phyloP scores from a whole-genome alignment of 2,113 vertebrate genomes.

The Barnardius zonarius region DNA sequence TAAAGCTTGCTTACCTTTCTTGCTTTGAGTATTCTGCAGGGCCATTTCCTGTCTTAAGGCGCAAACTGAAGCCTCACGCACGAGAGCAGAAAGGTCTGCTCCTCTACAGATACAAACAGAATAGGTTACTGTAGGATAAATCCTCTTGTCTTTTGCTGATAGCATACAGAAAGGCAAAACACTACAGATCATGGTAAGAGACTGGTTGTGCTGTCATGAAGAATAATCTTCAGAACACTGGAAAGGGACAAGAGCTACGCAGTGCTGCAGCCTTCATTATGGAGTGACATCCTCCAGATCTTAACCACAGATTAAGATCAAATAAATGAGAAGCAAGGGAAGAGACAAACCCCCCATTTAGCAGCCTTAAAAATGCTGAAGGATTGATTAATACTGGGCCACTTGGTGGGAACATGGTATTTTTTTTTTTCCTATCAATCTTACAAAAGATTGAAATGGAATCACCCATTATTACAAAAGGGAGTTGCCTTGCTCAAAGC shows the following conservation, averaged over 20 bases:
- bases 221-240: neutral
- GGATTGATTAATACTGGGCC: neutral
- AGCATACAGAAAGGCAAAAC: neutral
- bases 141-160: neutral
- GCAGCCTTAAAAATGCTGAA: neutral
- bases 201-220: neutral
- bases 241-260: neutral
- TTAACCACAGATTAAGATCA: neutral
- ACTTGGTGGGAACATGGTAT: neutral
- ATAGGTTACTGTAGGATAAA: neutral
- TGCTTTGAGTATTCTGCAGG: neutral
- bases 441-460: neutral
- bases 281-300: neutral
- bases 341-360: neutral
- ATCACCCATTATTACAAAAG: neutral
- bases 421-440: neutral
- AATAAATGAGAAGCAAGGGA: neutral
- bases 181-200: neutral
- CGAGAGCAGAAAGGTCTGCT: conserved; percentile 89
- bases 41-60: conserved; percentile 82
- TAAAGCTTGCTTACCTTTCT: conserved; percentile 60
- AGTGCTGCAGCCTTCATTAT: neutral
- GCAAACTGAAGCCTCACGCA: conserved; percentile 90
- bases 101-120: conserved; percentile 75
- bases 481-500: neutral